These are phyloP conservation scores for Bombus huntii DNA, from an alignment of 1,140 invertebrate species.

Conservation along the genomic window DNA sequence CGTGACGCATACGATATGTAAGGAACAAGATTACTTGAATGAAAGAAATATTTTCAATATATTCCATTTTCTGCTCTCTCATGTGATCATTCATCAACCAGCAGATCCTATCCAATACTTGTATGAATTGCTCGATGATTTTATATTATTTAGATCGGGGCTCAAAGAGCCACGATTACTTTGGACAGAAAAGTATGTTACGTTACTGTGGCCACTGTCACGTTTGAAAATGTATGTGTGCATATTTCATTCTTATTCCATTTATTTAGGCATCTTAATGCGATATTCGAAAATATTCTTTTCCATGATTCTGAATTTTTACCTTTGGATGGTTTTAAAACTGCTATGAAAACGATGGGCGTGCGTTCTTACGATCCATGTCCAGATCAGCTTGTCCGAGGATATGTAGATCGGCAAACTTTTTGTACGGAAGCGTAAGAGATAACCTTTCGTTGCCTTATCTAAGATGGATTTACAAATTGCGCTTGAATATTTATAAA, in stretches of 20 bases:
- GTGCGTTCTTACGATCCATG: slow-evolving; percentile 65
- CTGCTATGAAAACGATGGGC: slow-evolving; percentile 73
- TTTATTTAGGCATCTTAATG: slow-evolving; percentile 74
- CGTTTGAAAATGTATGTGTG: too few species aligned
- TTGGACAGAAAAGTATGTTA: slow-evolving; percentile 71
- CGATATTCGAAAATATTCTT: slow-evolving; percentile 75
- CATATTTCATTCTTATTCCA: slow-evolving; percentile 30
- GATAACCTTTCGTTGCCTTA: neutral
- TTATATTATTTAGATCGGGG: slow-evolving; percentile 80
- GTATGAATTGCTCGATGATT: slow-evolving; percentile 80
- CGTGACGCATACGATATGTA: too few species aligned
- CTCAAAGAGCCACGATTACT: slow-evolving; percentile 79
- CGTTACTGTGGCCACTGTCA: neutral
- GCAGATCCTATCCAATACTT: slow-evolving; percentile 81
- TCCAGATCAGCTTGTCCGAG: slow-evolving; percentile 62
- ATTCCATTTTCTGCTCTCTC: slow-evolving; percentile 80
- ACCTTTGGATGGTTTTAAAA: slow-evolving; percentile 72
- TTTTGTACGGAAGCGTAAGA: slow-evolving; percentile 75
- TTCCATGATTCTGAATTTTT: slow-evolving; percentile 67
- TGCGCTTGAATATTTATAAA: neutral
- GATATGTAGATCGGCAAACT: slow-evolving; percentile 65
- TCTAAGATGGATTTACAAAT: neutral
- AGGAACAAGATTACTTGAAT: slow-evolving; percentile 67
- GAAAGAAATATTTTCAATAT: slow-evolving; percentile 79
- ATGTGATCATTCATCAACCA: slow-evolving; percentile 78